Evolutionary conservation across 2,888 invertebrate species (phyloP).

Genomic region (Ormyrus pomaceus): DNA sequence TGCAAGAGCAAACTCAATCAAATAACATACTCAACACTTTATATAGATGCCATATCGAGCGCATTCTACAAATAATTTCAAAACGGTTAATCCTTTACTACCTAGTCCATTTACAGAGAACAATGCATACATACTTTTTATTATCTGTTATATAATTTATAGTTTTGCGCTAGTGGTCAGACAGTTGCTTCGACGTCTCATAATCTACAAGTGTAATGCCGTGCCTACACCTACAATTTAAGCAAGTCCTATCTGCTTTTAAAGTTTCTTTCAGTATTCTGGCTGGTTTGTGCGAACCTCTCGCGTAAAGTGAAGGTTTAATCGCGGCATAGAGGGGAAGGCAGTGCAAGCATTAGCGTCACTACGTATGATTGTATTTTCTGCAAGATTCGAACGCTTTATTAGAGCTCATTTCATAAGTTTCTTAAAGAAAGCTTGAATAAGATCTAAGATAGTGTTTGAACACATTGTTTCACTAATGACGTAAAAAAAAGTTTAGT

Average conservation of each 20-base stretch:
- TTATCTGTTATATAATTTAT: slow-evolving; percentile 9
- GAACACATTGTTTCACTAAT: slow-evolving; percentile 41
- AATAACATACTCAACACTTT: slow-evolving; percentile 13
- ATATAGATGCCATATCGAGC: slow-evolving; percentile 21
- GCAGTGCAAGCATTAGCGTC: slow-evolving; percentile 70
- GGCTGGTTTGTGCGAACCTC: no score
- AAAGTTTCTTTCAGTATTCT: no score
- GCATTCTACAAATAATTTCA: slow-evolving; percentile 31
- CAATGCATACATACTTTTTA: slow-evolving; percentile 38
- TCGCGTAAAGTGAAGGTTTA: no score
- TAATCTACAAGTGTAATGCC: slow-evolving; percentile 59
- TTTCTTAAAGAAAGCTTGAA: slow-evolving; percentile 33
- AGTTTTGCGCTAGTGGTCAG: slow-evolving; percentile 58
- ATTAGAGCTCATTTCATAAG: slow-evolving; percentile 42
- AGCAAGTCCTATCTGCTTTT: no score
- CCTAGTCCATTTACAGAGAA: slow-evolving; percentile 30
- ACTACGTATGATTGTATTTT: slow-evolving; percentile 57
- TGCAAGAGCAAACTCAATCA: slow-evolving; percentile 64
- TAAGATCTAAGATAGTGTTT: slow-evolving; percentile 33
- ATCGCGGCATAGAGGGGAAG: slow-evolving; percentile 59
- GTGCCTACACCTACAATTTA: no score
- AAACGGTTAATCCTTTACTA: slow-evolving; percentile 11
- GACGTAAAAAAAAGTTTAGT: slow-evolving; percentile 35
- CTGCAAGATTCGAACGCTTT: slow-evolving; percentile 49
- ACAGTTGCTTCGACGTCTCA: slow-evolving; percentile 58